Conservation (phyloP, 2,888 invertebrate species). For the Synergus gifuensis region DNA sequence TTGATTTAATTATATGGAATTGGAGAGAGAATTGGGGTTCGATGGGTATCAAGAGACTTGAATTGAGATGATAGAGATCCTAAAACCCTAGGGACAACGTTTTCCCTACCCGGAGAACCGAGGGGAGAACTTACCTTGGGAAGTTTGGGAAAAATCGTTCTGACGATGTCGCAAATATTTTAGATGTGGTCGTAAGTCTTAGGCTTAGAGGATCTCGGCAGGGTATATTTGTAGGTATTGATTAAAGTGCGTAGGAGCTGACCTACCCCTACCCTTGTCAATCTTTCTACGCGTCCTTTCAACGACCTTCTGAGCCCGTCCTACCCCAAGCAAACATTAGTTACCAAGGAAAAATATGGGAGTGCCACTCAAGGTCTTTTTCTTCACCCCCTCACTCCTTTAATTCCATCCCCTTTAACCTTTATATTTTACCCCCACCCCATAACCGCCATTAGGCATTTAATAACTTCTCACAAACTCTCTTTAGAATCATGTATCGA, state of each 20-base stretch:
- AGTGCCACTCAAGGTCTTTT: background rate
- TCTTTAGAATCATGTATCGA: no score
- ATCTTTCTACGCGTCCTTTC: slow-evolving; percentile 64
- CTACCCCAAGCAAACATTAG: slow-evolving; percentile 70
- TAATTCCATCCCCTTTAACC: background rate
- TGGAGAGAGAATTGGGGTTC: background rate
- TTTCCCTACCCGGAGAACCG: no score
- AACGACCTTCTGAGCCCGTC: slow-evolving; percentile 71
- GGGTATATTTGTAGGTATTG: slow-evolving; percentile 43
- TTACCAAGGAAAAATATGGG: slow-evolving; percentile 7
- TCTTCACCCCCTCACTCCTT: no score
- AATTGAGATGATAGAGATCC: background rate
- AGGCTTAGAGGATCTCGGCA: slow-evolving; percentile 29
- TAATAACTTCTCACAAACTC: no score
- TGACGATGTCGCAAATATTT: background rate
- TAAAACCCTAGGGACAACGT: background rate
- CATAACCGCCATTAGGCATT: no score
- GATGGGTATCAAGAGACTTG: background rate
- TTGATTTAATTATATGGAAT: background rate
- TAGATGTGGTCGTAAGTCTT: slow-evolving; percentile 46
- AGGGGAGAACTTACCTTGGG: no score
- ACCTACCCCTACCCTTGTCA: slow-evolving; percentile 71
- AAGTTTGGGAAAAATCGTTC: slow-evolving; percentile 33
- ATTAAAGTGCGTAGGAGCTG: slow-evolving; percentile 67
- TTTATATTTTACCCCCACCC: background rate